Percentiles rank a stretch among this genome's conserved stretches.
phyloP scores from a whole-genome alignment of 2,888 invertebrate genomes.

The Megamerina dolium region DNA sequence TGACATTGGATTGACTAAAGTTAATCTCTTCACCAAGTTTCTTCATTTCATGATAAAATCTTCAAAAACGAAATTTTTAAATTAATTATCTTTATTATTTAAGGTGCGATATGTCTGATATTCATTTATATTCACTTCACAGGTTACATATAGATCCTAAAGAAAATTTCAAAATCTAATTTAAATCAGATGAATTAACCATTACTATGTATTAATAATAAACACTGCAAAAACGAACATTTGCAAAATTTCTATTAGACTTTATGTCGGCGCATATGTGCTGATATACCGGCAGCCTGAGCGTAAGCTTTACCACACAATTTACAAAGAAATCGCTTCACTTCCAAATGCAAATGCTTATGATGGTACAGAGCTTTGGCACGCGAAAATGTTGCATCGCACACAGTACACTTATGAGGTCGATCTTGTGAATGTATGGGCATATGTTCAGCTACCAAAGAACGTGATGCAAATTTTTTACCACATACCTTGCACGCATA shows the following conservation, averaged over 20 bases:
- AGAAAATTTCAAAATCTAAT: too few species aligned
- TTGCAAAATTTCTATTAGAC: conserved; percentile 8
- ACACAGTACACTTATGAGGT: conserved; percentile 26
- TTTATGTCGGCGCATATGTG: conserved; percentile 29
- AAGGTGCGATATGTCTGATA: too few species aligned
- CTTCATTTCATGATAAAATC: too few species aligned
- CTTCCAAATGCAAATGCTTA: conserved; percentile 26
- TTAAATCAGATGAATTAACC: too few species aligned
- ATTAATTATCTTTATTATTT: too few species aligned
- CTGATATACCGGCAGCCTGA: conserved; percentile 34
- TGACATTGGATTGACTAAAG: too few species aligned
- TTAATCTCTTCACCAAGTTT: too few species aligned
- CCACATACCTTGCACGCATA: conserved; percentile 25
- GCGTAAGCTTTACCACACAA: conserved; percentile 32
- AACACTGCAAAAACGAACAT: neutral
- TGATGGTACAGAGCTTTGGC: conserved; percentile 31
- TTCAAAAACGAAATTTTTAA: too few species aligned
- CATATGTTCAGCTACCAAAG: conserved; percentile 22
- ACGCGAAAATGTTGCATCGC: conserved; percentile 30
- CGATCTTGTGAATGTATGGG: conserved; percentile 23
- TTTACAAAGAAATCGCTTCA: conserved; percentile 34
- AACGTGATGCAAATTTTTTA: conserved; percentile 21
- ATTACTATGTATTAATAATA: too few species aligned
- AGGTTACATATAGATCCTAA: too few species aligned
- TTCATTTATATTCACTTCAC: too few species aligned